phyloP scores from a whole-genome alignment of 2,888 invertebrate species.

The Oxytorus armatus region DNA sequence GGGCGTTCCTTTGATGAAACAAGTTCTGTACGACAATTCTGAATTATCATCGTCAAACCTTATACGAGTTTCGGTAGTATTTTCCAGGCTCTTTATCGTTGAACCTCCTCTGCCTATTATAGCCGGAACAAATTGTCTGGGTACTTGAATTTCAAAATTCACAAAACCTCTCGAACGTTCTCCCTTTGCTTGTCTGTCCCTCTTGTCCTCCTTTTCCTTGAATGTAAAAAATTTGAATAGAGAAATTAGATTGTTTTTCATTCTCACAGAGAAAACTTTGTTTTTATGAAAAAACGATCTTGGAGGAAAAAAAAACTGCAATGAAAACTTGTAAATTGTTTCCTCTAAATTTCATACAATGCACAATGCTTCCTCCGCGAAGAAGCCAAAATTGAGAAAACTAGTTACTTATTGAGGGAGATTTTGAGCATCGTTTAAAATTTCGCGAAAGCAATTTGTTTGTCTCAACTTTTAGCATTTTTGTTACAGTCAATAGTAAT shows the following conservation, averaged over 20 bases:
- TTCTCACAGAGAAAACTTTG: no score
- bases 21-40: slow-evolving; percentile 87
- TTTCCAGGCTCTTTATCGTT: slow-evolving; percentile 91
- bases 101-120: slow-evolving; percentile 91
- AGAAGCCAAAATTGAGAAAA: no score
- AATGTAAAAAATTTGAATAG: not conserved
- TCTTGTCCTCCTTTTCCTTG: slow-evolving; percentile 83
- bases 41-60: slow-evolving; percentile 85
- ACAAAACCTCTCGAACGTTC: not conserved
- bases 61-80: slow-evolving; percentile 89
- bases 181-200: slow-evolving; percentile 36
- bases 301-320: not conserved
- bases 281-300: no score
- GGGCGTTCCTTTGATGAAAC: slow-evolving; percentile 89
- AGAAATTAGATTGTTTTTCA: not conserved
- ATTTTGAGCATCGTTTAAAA: no score
- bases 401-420: no score
- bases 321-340: not conserved
- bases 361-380: no score
- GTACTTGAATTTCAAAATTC: slow-evolving; percentile 86
- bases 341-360: no score
- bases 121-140: slow-evolving; percentile 88
- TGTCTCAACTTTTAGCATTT: no score
- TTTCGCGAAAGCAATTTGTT: no score
- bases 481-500: no score